These are phyloP conservation scores for Hesperophylax magnus DNA, from an alignment of 1,140 invertebrate species.

Conservation along the genomic window DNA sequence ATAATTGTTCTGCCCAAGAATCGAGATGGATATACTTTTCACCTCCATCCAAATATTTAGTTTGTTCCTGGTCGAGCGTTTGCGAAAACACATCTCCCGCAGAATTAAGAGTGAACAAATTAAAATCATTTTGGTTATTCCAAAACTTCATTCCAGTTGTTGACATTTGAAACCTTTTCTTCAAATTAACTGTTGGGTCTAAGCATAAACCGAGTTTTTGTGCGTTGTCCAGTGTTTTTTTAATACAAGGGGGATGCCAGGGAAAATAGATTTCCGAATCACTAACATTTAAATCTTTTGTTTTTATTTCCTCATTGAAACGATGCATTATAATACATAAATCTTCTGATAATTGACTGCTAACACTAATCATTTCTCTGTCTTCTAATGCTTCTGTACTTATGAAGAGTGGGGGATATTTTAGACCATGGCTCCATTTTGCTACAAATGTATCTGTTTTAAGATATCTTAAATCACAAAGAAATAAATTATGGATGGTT, in stretches of 20 bases:
- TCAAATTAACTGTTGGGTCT: constrained; percentile 47
- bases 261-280: constrained; percentile 36
- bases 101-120: constrained; percentile 44
- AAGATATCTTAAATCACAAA: constrained; percentile 48
- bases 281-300: not conserved
- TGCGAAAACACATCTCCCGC: constrained; percentile 51
- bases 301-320: constrained; percentile 16
- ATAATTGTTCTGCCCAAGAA: constrained; percentile 21
- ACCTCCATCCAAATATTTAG: not conserved
- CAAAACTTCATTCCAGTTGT: constrained; percentile 34
- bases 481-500: constrained; percentile 42
- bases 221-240: constrained; percentile 38
- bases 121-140: not conserved
- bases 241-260: constrained; percentile 30
- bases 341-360: constrained; percentile 28
- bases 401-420: constrained; percentile 42
- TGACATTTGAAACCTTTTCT: constrained; percentile 41
- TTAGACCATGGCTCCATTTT: constrained; percentile 51
- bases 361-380: constrained; percentile 37
- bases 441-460: constrained; percentile 16
- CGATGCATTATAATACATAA: constrained; percentile 38
- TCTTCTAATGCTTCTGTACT: constrained; percentile 18
- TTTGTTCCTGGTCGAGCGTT: constrained; percentile 4
- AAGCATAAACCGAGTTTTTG: constrained; percentile 45
- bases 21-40: not conserved